Evolutionary conservation across 2,113 vertebrate genomes (phyloP), one percentile per base, ranked within the genome.

Genomic region (Raphicerus campestris): DNA sequence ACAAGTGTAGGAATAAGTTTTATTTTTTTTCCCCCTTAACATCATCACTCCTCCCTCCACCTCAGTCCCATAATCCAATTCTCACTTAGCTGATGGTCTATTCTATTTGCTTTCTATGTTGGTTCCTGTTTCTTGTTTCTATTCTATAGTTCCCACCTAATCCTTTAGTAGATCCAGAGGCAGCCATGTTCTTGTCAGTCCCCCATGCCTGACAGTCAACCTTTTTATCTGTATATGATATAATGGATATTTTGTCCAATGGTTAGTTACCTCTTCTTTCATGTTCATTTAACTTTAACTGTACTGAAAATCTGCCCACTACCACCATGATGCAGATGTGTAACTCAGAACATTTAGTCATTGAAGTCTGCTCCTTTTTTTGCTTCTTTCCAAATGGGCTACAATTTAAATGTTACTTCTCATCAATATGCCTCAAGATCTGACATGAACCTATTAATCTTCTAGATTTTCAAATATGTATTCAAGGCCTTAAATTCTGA

Each of bases 1-100:
- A 73, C 14, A 82, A 60, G 19, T n/a, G 10, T 87, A 20, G 32
- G 15, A 42, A 87, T 92, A 49, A 56, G 24, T 56, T 56, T 56
- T 32, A 58, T 45, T 15, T 51, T 73, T 81, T 91, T 63, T 17
- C 15, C 35, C 24, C 35, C 24, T 73, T 73, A 73, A 17, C 6
- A 87, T 7, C 2, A 66, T n/a, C 4, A 19, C 3, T 60, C 13
- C 0, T 1, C 10, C 10, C 5, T 26, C 28, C 7, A n/a, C 1
- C 30, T 35, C 45, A 91, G 47, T 20, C 4, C 16, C 58, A 30
- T 75, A 56, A 66, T 77, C 11, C 39, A 87, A 19, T 86, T 86
- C 73, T 45, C 26, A 85, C 19, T 78, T 80, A 61, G 45, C 83
- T 56, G 61, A 60, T 20, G 14, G 5, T 17, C 11, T 1, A 28